Base-by-base conservation (phyloP, 2,113 vertebrate genomes). In the Poecile atricapillus region DNA sequence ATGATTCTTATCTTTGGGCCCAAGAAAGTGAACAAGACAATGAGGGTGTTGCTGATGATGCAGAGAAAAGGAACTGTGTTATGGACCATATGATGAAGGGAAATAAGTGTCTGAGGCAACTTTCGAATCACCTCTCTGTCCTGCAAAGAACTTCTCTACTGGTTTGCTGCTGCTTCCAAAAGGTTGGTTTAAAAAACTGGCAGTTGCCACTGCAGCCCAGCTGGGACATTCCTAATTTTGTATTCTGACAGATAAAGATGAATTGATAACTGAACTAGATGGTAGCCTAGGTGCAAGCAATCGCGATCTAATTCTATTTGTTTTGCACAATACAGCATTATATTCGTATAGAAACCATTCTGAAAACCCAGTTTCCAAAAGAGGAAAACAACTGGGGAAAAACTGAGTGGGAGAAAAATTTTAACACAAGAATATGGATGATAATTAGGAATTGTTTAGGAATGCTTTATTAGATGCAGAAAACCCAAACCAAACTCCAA, bases 391-490 rank as follows among this genome's bases (percentile, higher is more conserved):
- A 89, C 89, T 35, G 80, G 82, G 88, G 41, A 30, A 89, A 94
- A 96, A 94, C 24, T 64, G 77, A 94, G 53, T 94, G 89, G 81
- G 87, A 89, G 87, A 87, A 94, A 89, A 95, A 92, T 71, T 49
- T 87, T 67, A 95, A 62, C 58, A 68, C 52, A 81, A 84, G 87
- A 90, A 92, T 82, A 76, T 84, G 69, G 62, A 81, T 89, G 60
- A 82, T 94, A 94, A 95, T 95, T 96, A 90, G 83, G 80, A 82
- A 92, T 94, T 94, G 87, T 93, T 94, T 85, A 93, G 93, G 78
- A 85, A 90, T 91, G 74, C 22, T 92, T 85, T 93, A 82, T 90
- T 87, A 85, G 78, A 87, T 91, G 25, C 13, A 58, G 44, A 74
- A 44, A 17, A 6, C 11, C 10, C 10, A 31, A 53, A 24, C 11